Evolutionary conservation across 2,888 invertebrate genomes (phyloP).

Genomic region (Drosophila multiciliata): DNA sequence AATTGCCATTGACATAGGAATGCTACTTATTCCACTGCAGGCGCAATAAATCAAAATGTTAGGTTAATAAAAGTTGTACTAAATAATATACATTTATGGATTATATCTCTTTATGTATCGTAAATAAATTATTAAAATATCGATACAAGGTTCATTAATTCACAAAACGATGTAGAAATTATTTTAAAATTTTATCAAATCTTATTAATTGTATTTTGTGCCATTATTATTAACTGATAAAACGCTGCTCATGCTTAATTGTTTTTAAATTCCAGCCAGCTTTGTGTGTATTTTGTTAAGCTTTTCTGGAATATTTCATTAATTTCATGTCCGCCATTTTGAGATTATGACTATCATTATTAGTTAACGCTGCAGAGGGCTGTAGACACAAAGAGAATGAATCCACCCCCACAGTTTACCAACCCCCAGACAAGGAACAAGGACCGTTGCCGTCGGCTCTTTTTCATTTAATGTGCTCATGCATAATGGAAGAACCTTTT

Average conservation of each 20-base stretch:
- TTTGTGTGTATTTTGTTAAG: not conserved
- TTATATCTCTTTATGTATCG: not conserved
- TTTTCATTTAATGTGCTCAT: slow-evolving; percentile 77
- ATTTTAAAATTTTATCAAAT: not conserved
- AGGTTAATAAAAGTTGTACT: slow-evolving; percentile 32
- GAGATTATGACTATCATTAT: slow-evolving; percentile 50
- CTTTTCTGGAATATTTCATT: not conserved
- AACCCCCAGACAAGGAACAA: slow-evolving; percentile 33
- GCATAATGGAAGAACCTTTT: slow-evolving; percentile 73
- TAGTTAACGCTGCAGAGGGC: slow-evolving; percentile 24
- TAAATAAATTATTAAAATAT: not conserved
- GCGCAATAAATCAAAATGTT: slow-evolving; percentile 54
- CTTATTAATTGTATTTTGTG: slow-evolving; percentile 28
- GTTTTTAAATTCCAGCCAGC: not conserved
- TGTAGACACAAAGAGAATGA: slow-evolving; percentile 24
- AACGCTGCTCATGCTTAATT: not conserved
- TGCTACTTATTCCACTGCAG: slow-evolving; percentile 4
- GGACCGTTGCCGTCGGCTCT: slow-evolving; percentile 39
- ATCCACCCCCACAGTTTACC: slow-evolving; percentile 38
- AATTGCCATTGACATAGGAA: slow-evolving; percentile 54
- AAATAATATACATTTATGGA: not conserved
- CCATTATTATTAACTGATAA: not conserved
- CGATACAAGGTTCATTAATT: slow-evolving; percentile 19
- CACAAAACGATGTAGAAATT: slow-evolving; percentile 7
- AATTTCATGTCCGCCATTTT: slow-evolving; percentile 41